phyloP scores from a whole-genome alignment of 2,888 invertebrate species.

The Lysandra bellargus region DNA sequence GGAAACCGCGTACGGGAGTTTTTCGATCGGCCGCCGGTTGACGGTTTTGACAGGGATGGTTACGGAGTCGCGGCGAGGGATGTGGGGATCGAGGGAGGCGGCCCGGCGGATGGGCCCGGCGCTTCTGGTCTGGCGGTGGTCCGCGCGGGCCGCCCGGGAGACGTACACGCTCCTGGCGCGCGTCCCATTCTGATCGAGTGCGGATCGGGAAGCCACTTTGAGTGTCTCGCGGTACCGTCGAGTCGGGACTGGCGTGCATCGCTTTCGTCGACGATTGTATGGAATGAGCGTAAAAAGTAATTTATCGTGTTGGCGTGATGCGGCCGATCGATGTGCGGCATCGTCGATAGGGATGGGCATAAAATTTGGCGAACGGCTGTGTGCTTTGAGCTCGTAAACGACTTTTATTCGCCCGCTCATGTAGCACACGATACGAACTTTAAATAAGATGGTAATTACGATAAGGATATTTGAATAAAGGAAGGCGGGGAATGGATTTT shows the following conservation, averaged over 20 bases:
- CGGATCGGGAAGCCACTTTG: constrained; percentile 54
- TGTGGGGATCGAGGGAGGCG: neutral
- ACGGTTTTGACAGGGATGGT: constrained; percentile 55
- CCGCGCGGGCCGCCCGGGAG: constrained; percentile 62
- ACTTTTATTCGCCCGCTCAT: constrained; percentile 15
- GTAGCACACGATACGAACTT: constrained; percentile 8
- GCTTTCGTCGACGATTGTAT: constrained; percentile 56
- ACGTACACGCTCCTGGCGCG: constrained; percentile 69
- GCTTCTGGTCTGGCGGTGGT: constrained; percentile 61
- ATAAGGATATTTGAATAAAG: neutral
- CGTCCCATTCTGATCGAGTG: constrained; percentile 48
- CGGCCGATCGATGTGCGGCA: constrained; percentile 66
- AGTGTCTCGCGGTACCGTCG: constrained; percentile 50
- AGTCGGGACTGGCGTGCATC: constrained; percentile 63
- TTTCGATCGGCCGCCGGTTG: constrained; percentile 60
- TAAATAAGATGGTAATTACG: constrained; percentile 18
- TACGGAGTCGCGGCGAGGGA: neutral
- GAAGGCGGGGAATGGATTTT: neutral
- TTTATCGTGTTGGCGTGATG: constrained; percentile 72
- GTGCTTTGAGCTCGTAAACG: constrained; percentile 15
- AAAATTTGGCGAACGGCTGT: constrained; percentile 61
- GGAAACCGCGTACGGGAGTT: constrained; percentile 65
- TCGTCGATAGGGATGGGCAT: constrained; percentile 66
- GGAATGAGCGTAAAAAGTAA: constrained; percentile 71
- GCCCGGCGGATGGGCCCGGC: constrained; percentile 50